Conservation (phyloP, 2,888 invertebrate species). For the Nezara viridula region DNA sequence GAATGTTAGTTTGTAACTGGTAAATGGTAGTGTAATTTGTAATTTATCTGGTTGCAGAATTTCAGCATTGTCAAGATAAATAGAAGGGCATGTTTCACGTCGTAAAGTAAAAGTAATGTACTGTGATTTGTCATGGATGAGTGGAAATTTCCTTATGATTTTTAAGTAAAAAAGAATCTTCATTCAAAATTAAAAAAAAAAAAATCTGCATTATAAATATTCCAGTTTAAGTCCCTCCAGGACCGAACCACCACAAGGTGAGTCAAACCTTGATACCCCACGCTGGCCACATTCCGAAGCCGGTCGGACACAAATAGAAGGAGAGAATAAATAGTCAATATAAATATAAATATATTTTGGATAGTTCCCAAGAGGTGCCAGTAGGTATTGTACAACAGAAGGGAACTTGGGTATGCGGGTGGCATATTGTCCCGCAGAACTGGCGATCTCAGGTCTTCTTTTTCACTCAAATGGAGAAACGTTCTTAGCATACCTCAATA, state of each 20-base stretch:
- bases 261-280: conserved; percentile 33
- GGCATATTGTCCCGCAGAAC: neutral
- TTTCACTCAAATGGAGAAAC: neutral
- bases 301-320: neutral
- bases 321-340: neutral
- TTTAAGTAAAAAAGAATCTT: too few relatives aligned
- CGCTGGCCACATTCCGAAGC: conserved; percentile 4
- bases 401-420: neutral
- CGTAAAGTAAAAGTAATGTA: too few relatives aligned
- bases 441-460: neutral
- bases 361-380: neutral
- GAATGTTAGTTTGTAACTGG: too few relatives aligned
- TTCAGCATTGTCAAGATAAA: too few relatives aligned
- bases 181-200: too few relatives aligned
- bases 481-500: too few relatives aligned
- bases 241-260: neutral
- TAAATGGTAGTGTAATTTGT: too few relatives aligned
- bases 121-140: too few relatives aligned
- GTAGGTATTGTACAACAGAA: neutral
- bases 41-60: too few relatives aligned
- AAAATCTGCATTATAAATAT: conserved; percentile 1
- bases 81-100: too few relatives aligned
- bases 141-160: too few relatives aligned
- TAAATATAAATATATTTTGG: conserved; percentile 10
- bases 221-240: neutral